phyloP scores from a whole-genome alignment of 2,888 invertebrate species.

The Diabrotica balteata region DNA sequence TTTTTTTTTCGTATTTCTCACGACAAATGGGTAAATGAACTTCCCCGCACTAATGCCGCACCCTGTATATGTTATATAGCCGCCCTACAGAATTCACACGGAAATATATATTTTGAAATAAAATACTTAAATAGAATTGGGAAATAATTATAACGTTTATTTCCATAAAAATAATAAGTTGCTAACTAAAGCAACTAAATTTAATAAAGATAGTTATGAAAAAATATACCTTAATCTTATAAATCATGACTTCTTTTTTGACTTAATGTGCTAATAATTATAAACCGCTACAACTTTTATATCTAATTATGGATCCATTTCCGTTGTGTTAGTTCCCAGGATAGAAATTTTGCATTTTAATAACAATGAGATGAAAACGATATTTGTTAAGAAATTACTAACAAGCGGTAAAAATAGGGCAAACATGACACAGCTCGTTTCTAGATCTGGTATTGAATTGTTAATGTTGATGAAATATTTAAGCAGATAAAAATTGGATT shows the following conservation, averaged over 20 bases:
- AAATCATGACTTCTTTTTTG: slow-evolving; percentile 30
- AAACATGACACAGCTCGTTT: not conserved
- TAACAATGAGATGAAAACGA: slow-evolving; percentile 37
- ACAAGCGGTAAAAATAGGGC: slow-evolving; percentile 19
- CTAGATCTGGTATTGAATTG: no score
- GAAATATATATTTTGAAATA: no score
- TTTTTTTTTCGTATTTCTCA: no score
- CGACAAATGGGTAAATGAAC: no score
- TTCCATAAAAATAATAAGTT: no score
- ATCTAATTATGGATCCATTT: slow-evolving; percentile 42
- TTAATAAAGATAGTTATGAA: slow-evolving; percentile 7
- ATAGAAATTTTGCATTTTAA: slow-evolving; percentile 41
- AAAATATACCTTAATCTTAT: slow-evolving; percentile 35
- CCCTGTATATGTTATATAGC: no score
- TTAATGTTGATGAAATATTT: no score
- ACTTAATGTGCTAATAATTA: slow-evolving; percentile 46
- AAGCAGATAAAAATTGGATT: no score
- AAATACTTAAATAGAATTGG: no score
- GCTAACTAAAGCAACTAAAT: not conserved
- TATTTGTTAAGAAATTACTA: slow-evolving; percentile 22
- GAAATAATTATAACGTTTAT: no score
- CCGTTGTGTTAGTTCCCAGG: slow-evolving; percentile 45
- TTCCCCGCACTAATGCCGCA: no score
- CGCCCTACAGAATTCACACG: no score
- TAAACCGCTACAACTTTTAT: slow-evolving; percentile 43